Base-by-base conservation (phyloP, 2,888 invertebrate genomes). In the Eustalomyia histrio region DNA sequence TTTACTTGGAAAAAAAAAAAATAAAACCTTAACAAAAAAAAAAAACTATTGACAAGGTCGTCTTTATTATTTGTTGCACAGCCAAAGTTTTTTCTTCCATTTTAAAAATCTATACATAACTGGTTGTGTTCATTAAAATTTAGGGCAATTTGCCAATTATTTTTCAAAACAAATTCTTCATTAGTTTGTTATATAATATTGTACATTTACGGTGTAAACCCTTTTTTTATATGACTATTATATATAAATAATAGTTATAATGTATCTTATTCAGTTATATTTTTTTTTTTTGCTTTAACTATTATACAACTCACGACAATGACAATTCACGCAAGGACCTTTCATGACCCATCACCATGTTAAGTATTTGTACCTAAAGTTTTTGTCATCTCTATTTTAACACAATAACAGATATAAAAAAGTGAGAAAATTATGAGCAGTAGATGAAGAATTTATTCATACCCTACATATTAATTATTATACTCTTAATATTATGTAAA, bases 261-360 rank as follows among this genome's bases (percentile, higher is more conserved):
- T 35, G 16, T 17, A n/a, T 24, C 61, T 78, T 61, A 57, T 68
- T 73, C 58, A 65, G 55, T 68, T n/a, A n/a, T n/a, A n/a, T n/a
- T n/a, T n/a, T n/a, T n/a, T n/a, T n/a, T n/a, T 72, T 43, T 33
- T 60, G 3, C n/a, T 18, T 12, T 64, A 57, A 65, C 52, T 80
- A 55, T 84, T 83, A 80, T 83, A 82, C 82, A 84, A 83, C 84
- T 84, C 84, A 84, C 84, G 84, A 84, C 83, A 83, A 84, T 84
- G 84, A 83, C 84, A 84, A 84, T 84, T 84, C 84, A 84, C 84
- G 84, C 82, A 78, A 84, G 84, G 84, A 84, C 84, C 84, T 84
- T 83, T 84, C 79, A 71, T 83, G 83, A 83, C 82, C 82, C 80
- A 80, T 74, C 76, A 72, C 65, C 82, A 80, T 82, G 82, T 80